Conservation (phyloP, 1,140 invertebrate genomes). For the Caerostris darwini region DNA sequence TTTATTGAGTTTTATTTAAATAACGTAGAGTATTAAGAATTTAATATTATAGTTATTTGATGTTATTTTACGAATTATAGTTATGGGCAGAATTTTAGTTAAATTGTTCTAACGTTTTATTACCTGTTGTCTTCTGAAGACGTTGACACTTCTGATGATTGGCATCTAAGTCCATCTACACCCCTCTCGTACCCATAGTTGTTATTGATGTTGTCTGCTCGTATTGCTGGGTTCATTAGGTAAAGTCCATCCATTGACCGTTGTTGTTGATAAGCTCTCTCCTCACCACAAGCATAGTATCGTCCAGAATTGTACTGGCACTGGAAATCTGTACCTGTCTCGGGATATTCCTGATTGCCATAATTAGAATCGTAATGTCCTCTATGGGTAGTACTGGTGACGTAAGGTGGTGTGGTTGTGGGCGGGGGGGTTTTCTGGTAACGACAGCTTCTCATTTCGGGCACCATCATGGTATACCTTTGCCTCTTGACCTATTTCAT, state of each 20-base stretch:
- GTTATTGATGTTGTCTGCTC: background rate
- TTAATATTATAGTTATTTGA: too few species aligned
- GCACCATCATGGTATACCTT: conserved; percentile 62
- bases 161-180: conserved; percentile 12
- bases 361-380: background rate
- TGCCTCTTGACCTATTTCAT: background rate
- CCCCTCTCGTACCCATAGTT: conserved; percentile 25
- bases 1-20: too few species aligned
- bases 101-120: too few species aligned
- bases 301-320: conserved; percentile 1
- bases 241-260: background rate
- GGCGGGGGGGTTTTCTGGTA: conserved; percentile 63
- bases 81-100: too few species aligned
- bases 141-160: conserved; percentile 67
- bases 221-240: background rate
- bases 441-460: conserved; percentile 76
- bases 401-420: conserved; percentile 56
- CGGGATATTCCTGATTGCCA: background rate
- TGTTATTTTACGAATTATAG: too few species aligned
- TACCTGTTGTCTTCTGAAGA: conserved; percentile 68
- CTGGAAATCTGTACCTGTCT: background rate
- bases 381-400: conserved; percentile 62
- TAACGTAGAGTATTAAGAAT: too few species aligned
- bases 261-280: background rate
- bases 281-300: background rate